Evolutionary conservation across 1,140 invertebrate species (phyloP).

Genomic region (Harpegnathos saltator): DNA sequence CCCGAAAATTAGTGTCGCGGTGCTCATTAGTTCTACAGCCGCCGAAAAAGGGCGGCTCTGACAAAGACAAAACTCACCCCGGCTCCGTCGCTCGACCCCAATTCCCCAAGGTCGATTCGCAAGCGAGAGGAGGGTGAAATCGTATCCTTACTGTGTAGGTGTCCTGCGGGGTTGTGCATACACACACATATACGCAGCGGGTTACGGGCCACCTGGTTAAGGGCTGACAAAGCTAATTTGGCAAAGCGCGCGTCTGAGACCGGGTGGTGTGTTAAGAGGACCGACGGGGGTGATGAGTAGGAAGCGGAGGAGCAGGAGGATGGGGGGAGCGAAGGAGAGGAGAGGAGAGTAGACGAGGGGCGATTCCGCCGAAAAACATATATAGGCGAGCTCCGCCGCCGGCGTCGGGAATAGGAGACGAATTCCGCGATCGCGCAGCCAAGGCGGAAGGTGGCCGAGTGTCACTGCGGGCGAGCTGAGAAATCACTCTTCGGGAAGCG

Average conservation of each 20-base stretch:
- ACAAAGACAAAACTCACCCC: conserved; percentile 42
- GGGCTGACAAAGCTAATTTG: conserved; percentile 69
- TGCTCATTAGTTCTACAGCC: conserved; percentile 22
- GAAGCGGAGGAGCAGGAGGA: neutral
- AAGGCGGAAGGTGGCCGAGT: neutral
- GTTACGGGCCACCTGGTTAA: conserved; percentile 28
- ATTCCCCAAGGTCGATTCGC: conserved; percentile 30
- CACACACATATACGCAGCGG: no score
- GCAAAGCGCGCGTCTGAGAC: conserved; percentile 56
- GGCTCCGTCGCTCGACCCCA: conserved; percentile 18
- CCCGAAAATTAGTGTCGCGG: conserved; percentile 41
- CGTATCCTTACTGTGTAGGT: conserved; percentile 11
- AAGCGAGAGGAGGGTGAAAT: neutral
- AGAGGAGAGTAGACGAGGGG: neutral
- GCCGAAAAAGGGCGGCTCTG: conserved; percentile 28
- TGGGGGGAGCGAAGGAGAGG: no score
- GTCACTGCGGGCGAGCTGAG: neutral
- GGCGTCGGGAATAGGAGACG: neutral
- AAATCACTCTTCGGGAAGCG: conserved; percentile 7
- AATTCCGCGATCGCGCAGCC: conserved; percentile 9
- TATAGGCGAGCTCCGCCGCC: neutral
- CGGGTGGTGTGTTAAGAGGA: conserved; percentile 30
- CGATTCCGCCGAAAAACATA: conserved; percentile 8
- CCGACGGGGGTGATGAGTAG: neutral
- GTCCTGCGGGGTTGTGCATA: neutral